Base-by-base conservation (phyloP, 2,888 invertebrate species). In the Vesta saturnalis region DNA sequence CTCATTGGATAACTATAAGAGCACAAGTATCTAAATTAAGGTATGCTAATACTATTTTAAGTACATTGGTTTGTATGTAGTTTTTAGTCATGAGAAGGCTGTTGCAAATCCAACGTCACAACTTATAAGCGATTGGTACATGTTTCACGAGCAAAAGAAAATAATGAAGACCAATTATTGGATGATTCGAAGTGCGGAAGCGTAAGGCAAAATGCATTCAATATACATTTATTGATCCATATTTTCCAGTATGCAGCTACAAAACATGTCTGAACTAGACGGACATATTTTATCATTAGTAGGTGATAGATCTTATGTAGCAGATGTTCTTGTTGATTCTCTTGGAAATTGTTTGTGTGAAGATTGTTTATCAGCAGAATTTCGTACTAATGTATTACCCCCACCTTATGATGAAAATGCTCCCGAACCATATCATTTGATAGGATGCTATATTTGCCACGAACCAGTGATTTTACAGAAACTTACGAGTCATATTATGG, bases 311-410 rank as follows among this genome's bases (percentile, higher is more conserved):
- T 74, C 73, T 52, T 75, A 71, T 74, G 77, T 71, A 43, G 78
- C 81, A 10, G 81, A 80, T 52, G 77, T 79, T 35, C 77, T 79
- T 52, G 72, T 82, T 59, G 79, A 81, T 54, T 76, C 79, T 43
- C 78, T 77, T 60, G 83, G 83, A 5, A 78, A 79, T 47, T 83
- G 83, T 72, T 77, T 82, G 55, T 83, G 83, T 70, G 83, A 82
- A 72, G 81, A 83, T 71, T 83, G 83, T 70, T 71, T 82, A 62
- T 74, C 81, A 60, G 77, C 79, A 6, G 80, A 80, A 73, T 82
- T 81, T 70, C 75, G 75, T 43, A 67, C 65, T 30, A 70, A 59
- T 57, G 54, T 68, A 1, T 5, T 67, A 19, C 47, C 67, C 18
- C 60, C 64, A 22, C 60, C 61, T 30, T 55, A 64, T 60, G 69